These are phyloP conservation scores for Caranx ignobilis DNA, from an alignment of 2,113 vertebrate genomes.

Conservation along the genomic window DNA sequence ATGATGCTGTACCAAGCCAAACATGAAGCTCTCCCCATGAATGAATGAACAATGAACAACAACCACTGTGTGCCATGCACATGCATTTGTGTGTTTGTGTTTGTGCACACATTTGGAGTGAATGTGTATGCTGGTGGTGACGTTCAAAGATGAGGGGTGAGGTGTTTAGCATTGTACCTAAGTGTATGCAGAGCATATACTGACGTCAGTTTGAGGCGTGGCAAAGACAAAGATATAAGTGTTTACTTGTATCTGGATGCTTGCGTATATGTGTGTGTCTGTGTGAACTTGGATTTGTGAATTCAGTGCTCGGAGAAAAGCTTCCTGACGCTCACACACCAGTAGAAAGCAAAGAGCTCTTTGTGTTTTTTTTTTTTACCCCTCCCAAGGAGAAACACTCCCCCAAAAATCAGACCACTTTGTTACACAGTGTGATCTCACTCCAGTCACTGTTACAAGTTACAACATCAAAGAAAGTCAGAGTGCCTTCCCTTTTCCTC, in stretches of 20 bases:
- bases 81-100: constrained; percentile 25
- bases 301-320: constrained; percentile 40
- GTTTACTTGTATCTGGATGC: constrained; percentile 29
- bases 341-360: constrained; percentile 50
- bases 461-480: constrained; percentile 9
- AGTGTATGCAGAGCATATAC: constrained; percentile 21
- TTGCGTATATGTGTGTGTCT: constrained; percentile 16
- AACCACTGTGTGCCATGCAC: constrained; percentile 65
- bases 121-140: constrained; percentile 51
- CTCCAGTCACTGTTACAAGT: constrained; percentile 23
- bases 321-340: constrained; percentile 37
- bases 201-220: constrained; percentile 61
- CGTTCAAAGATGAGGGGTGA: constrained; percentile 37
- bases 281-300: constrained; percentile 48
- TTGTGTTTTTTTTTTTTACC: constrained; percentile 57
- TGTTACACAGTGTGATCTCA: constrained; percentile 46
- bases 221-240: constrained; percentile 47
- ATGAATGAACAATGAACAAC: constrained; percentile 87
- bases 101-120: constrained; percentile 32
- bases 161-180: constrained; percentile 32
- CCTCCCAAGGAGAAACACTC: constrained; percentile 31
- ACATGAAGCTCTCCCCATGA: constrained; percentile 77
- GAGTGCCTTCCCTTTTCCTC: neutral
- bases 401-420: constrained; percentile 56
- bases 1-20: constrained; percentile 75